A percentile compares a stretch with the other conserved stretches of the same genome.
phyloP scores from a whole-genome alignment of 2,113 vertebrate genomes.

The Chrysochloris asiatica region DNA sequence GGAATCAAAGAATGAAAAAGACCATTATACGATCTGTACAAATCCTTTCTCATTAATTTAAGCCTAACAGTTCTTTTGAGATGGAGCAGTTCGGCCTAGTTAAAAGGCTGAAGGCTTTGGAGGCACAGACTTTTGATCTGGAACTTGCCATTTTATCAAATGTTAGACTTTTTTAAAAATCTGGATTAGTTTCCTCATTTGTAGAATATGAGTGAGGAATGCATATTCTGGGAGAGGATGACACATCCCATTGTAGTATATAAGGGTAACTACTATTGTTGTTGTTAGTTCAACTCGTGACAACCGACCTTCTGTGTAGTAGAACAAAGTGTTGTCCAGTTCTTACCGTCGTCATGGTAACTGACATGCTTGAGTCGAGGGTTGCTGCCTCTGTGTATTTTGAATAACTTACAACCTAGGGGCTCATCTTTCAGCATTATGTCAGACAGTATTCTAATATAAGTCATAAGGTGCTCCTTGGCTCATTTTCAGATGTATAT shows the following conservation, averaged over 20 bases:
- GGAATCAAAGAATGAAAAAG: constrained; percentile 23
- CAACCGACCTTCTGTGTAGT: not conserved
- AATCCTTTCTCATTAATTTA: not conserved
- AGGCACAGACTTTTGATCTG: not conserved
- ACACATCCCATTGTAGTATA: not conserved
- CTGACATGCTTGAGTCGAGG: not conserved
- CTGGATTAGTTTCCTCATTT: constrained; percentile 11
- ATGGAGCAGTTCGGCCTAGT: not conserved
- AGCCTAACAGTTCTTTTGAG: not conserved
- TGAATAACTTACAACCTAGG: not conserved
- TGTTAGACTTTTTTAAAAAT: not conserved
- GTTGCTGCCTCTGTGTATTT: not conserved
- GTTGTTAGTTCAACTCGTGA: not conserved
- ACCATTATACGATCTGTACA: not conserved
- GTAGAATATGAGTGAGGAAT: not conserved
- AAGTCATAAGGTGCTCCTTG: not conserved
- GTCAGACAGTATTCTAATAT: not conserved
- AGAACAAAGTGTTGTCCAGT: not conserved
- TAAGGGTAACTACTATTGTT: not conserved
- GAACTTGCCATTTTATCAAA: constrained; percentile 44
- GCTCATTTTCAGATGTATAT: not conserved
- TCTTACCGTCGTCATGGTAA: not conserved
- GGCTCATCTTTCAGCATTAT: not conserved
- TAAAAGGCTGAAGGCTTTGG: constrained; percentile 22
- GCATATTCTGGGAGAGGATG: not conserved